Percentiles rank a stretch among this genome's conserved stretches.
phyloP scores from a whole-genome alignment of 2,113 vertebrate genomes.

The Tiliqua scincoides region DNA sequence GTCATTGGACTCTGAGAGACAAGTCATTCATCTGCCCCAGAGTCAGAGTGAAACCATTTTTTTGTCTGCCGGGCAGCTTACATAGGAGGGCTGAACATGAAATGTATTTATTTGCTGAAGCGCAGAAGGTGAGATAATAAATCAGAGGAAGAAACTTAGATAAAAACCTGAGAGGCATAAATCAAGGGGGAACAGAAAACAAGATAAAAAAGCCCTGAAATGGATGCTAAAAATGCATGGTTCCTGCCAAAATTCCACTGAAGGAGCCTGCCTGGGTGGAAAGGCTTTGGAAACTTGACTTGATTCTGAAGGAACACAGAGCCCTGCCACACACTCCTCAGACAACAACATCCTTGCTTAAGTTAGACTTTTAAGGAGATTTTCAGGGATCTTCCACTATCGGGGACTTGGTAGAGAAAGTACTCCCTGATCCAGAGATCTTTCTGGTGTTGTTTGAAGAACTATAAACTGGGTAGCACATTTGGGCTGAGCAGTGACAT shows the following conservation, averaged over 20 bases:
- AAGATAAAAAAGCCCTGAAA: constrained; percentile 53
- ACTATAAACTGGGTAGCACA: background rate
- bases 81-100: background rate
- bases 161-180: constrained; percentile 58
- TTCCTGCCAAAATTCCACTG: constrained; percentile 17
- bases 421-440: background rate
- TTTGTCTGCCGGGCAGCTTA: background rate
- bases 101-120: constrained; percentile 16
- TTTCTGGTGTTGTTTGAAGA: background rate
- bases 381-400: background rate
- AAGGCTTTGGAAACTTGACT: constrained; percentile 9
- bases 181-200: constrained; percentile 18
- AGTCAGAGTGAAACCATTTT: background rate
- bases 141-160: constrained; percentile 43
- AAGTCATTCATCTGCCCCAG: background rate
- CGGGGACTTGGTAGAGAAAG: background rate
- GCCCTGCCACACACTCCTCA: background rate
- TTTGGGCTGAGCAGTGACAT: too few relatives aligned
- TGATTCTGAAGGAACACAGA: constrained; percentile 27
- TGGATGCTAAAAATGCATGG: constrained; percentile 50
- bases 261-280: constrained; percentile 13
- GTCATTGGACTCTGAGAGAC: background rate
- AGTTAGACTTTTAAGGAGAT: constrained; percentile 30
- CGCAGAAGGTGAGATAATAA: constrained; percentile 67
- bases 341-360: background rate